Percentiles rank a stretch among this genome's conserved stretches.
These are phyloP conservation scores for Diogma glabrata DNA, from an alignment of 2,888 invertebrate species.

Conservation along the genomic window DNA sequence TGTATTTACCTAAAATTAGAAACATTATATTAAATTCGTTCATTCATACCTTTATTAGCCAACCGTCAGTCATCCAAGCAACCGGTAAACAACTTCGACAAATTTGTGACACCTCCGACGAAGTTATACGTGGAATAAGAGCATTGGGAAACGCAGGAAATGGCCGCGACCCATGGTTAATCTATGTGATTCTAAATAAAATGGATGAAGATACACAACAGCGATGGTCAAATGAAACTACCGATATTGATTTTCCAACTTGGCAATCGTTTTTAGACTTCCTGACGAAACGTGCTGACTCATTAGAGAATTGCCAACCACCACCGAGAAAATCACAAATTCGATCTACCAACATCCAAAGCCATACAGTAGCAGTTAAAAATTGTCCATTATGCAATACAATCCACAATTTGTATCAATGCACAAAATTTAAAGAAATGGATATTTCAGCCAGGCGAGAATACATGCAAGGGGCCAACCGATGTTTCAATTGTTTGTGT, in stretches of 20 bases:
- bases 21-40: not conserved
- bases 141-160: not conserved
- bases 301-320: conserved; percentile 1
- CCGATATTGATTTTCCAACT: not conserved
- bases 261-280: not conserved
- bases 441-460: not conserved
- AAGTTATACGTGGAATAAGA: not conserved
- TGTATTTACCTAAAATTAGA: too few species aligned
- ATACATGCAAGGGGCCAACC: not conserved
- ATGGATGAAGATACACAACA: not conserved
- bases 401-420: not conserved
- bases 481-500: not conserved
- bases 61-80: not conserved
- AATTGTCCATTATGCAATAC: not conserved
- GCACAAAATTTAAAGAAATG: not conserved
- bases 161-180: too few species aligned
- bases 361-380: not conserved
- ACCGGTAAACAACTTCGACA: not conserved
- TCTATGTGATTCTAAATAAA: not conserved
- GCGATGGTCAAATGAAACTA: not conserved
- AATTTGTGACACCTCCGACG: not conserved
- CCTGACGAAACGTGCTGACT: not conserved
- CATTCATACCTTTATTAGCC: not conserved
- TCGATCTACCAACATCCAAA: not conserved
- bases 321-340: not conserved